Conservation (phyloP, 2,888 invertebrate species). For the Thereva unica region DNA sequence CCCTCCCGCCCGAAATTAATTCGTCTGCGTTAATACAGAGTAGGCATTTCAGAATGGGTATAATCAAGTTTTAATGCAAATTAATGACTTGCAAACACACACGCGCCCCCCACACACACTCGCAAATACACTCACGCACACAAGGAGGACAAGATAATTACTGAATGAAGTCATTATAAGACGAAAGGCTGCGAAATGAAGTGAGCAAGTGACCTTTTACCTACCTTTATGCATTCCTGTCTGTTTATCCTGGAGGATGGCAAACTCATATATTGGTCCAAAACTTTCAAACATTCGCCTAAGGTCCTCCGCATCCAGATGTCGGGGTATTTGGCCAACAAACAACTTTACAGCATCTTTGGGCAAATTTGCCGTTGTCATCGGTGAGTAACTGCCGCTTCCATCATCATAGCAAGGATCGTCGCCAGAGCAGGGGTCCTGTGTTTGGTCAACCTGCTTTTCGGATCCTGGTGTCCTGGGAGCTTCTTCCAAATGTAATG, state of each 20-base stretch:
- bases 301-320: slow-evolving; percentile 84
- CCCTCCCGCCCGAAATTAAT: slow-evolving; percentile 4
- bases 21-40: slow-evolving; percentile 11
- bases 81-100: slow-evolving; percentile 11
- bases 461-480: not conserved
- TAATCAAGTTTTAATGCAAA: slow-evolving; percentile 16
- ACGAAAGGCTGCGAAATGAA: not conserved
- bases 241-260: slow-evolving; percentile 91
- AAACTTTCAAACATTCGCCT: slow-evolving; percentile 91
- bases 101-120: not conserved
- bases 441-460: slow-evolving; percentile 19
- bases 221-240: slow-evolving; percentile 94
- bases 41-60: not conserved
- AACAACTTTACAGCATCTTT: slow-evolving; percentile 79
- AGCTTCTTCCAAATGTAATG: not conserved
- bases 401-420: slow-evolving; percentile 1
- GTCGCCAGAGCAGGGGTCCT: not conserved
- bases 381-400: slow-evolving; percentile 24
- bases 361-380: slow-evolving; percentile 27
- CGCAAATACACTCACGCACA: not conserved
- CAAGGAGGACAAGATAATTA: not conserved
- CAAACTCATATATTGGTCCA: slow-evolving; percentile 92
- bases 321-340: slow-evolving; percentile 90
- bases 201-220: slow-evolving; percentile 43
- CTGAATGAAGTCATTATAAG: slow-evolving; percentile 18